phyloP scores from a whole-genome alignment of 2,113 vertebrate genomes.

The Neolamprologus fasciatus region DNA sequence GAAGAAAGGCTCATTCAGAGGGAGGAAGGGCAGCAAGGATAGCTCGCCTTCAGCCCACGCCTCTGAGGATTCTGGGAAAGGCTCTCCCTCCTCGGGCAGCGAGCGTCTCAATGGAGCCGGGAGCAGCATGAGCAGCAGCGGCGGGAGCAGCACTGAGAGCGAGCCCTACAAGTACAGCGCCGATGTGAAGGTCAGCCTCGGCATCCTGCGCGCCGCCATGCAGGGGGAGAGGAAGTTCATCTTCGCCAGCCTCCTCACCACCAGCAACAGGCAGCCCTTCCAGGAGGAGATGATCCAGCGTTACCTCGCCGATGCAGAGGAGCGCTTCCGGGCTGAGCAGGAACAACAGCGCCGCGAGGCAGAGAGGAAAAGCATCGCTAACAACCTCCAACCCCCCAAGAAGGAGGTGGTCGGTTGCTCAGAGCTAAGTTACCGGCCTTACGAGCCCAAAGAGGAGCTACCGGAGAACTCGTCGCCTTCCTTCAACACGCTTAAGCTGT shows the following conservation, averaged over 20 bases:
- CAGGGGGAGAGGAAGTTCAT: conserved; percentile 90
- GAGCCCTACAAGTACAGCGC: conserved; percentile 80
- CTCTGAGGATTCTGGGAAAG: conserved; percentile 74
- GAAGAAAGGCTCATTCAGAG: conserved; percentile 84
- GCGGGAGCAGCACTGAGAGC: conserved; percentile 43
- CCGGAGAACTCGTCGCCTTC: conserved; percentile 28
- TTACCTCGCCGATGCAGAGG: conserved; percentile 86
- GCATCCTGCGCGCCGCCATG: conserved; percentile 85
- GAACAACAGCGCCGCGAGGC: conserved; percentile 79
- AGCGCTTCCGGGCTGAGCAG: conserved; percentile 84
- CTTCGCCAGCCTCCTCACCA: conserved; percentile 84
- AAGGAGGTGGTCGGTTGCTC: conserved; percentile 14
- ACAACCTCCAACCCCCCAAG: conserved; percentile 36
- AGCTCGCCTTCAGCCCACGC: conserved; percentile 67
- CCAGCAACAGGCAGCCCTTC: conserved; percentile 87
- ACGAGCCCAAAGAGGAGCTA: conserved; percentile 45
- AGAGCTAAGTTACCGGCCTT: conserved; percentile 47
- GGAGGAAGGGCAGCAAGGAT: conserved; percentile 82
- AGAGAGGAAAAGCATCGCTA: conserved; percentile 69
- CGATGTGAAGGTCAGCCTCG: conserved; percentile 86
- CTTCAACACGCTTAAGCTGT: conserved; percentile 45
- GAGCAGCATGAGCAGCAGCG: conserved; percentile 56
- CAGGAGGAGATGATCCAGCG: conserved; percentile 97
- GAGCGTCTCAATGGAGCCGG: conserved; percentile 60
- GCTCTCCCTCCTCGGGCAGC: conserved; percentile 62